A percentile compares a stretch with the other conserved stretches of the same genome.
phyloP scores from a whole-genome alignment of 2,888 invertebrate genomes.

The Tetheella fluctuosa region DNA sequence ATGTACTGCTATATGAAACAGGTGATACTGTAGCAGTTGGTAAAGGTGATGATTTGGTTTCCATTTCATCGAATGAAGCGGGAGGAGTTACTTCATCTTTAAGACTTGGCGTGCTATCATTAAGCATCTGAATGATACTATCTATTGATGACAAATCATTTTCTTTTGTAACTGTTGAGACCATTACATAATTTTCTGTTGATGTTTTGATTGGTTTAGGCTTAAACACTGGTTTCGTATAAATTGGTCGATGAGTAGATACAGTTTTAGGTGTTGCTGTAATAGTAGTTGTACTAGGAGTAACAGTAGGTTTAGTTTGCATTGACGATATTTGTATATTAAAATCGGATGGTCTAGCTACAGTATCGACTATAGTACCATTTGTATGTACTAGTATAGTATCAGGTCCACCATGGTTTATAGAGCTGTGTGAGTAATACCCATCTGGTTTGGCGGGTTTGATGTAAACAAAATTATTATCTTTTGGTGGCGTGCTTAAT shows the following conservation, averaged over 20 bases:
- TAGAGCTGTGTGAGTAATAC: conserved; percentile 81
- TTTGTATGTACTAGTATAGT: conserved; percentile 85
- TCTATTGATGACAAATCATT: conserved; percentile 75
- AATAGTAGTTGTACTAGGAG: conserved; percentile 55
- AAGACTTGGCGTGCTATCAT: conserved; percentile 75
- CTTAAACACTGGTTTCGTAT: conserved; percentile 82
- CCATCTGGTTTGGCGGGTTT: conserved; percentile 62
- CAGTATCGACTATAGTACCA: conserved; percentile 82
- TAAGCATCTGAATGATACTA: conserved; percentile 87
- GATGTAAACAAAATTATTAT: conserved; percentile 61
- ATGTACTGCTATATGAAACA: conserved; percentile 58
- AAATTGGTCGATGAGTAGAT: conserved; percentile 71
- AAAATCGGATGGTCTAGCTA: conserved; percentile 79
- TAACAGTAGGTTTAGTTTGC: conserved; percentile 76
- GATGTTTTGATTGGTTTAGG: conserved; percentile 73
- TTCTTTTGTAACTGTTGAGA: conserved; percentile 83
- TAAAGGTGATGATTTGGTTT: conserved; percentile 72
- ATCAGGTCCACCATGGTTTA: conserved; percentile 85
- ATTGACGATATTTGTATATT: conserved; percentile 76
- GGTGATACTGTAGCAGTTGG: conserved; percentile 57
- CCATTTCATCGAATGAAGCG: conserved; percentile 53
- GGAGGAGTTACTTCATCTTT: conserved; percentile 67
- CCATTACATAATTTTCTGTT: conserved; percentile 82
- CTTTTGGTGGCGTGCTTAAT: conserved; percentile 73
- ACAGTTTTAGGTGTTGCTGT: conserved; percentile 60